These are phyloP conservation scores for Amphiprion percula DNA, from an alignment of 2,113 vertebrate species.

Conservation along the genomic window DNA sequence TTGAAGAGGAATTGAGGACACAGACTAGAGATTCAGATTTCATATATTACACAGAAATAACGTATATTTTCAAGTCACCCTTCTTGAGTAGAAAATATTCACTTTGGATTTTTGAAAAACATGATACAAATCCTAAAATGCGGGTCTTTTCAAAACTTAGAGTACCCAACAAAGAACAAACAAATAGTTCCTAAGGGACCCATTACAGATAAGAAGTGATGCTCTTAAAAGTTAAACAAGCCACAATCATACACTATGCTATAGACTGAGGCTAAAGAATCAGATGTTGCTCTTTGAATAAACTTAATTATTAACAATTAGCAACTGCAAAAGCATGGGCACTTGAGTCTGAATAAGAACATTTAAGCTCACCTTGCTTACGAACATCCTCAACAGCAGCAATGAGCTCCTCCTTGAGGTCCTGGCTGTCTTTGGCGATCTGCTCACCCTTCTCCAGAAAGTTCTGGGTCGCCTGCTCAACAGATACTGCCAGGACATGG, in stretches of 20 bases:
- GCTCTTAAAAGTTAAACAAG: conserved; percentile 8
- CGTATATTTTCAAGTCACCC: too few relatives aligned
- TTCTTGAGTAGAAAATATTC: background rate
- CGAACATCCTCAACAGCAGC: conserved; percentile 96
- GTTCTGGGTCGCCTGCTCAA: conserved; percentile 98
- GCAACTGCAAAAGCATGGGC: background rate
- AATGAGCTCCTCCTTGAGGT: conserved; percentile 96
- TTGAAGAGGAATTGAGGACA: too few relatives aligned
- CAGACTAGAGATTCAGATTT: too few relatives aligned
- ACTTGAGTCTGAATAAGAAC: background rate
- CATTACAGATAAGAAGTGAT: conserved; percentile 19
- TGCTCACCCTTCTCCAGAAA: conserved; percentile 98
- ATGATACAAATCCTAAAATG: background rate
- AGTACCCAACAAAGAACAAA: background rate
- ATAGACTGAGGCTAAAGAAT: background rate
- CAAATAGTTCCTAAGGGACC: background rate
- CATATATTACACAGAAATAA: too few relatives aligned
- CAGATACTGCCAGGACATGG: conserved; percentile 96
- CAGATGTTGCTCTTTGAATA: background rate
- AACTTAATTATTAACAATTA: background rate
- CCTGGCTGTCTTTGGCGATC: conserved; percentile 98
- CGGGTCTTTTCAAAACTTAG: background rate
- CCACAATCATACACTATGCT: background rate
- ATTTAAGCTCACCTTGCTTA: conserved; percentile 90
- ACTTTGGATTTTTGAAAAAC: background rate